Percentiles rank a stretch among this genome's conserved stretches.
Conservation (phyloP, 2,113 vertebrate genomes). For the Tetrax tetrax region DNA sequence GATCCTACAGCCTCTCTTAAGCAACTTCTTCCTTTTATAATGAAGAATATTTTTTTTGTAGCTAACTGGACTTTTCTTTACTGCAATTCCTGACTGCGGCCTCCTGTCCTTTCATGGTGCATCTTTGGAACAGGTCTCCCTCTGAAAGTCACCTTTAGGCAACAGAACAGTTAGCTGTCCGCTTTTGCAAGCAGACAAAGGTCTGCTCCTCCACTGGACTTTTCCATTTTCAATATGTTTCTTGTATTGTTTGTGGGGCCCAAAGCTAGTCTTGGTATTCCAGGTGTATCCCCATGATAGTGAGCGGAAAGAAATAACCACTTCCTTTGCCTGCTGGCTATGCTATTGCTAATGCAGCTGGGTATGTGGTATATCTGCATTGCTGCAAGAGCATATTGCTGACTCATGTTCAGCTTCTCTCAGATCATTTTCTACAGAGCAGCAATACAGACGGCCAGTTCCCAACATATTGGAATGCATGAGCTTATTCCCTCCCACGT, state of each 20-base stretch:
- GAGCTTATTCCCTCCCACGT: constrained; percentile 6
- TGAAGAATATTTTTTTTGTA: not conserved
- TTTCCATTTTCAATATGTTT: not conserved
- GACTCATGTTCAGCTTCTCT: constrained; percentile 32
- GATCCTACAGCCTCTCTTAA: not conserved
- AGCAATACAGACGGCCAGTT: not conserved
- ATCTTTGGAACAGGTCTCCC: not conserved
- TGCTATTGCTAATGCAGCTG: not conserved
- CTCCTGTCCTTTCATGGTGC: not conserved
- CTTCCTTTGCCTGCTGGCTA: not conserved
- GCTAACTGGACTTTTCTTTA: not conserved
- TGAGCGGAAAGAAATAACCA: not conserved
- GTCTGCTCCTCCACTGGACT: not conserved
- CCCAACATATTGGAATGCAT: not conserved
- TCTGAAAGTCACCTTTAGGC: not conserved
- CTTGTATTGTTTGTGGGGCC: not conserved
- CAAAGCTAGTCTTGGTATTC: not conserved
- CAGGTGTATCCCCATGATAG: not conserved
- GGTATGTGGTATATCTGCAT: not conserved
- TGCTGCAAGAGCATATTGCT: constrained; percentile 29
- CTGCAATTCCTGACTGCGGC: not conserved
- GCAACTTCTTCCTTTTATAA: not conserved
- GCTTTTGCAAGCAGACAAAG: not conserved
- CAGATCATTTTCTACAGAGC: not conserved
- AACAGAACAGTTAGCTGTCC: not conserved